Base-by-base conservation (phyloP, 2,797 vertebrate genomes). In the Parotocinclus haroldoi region DNA sequence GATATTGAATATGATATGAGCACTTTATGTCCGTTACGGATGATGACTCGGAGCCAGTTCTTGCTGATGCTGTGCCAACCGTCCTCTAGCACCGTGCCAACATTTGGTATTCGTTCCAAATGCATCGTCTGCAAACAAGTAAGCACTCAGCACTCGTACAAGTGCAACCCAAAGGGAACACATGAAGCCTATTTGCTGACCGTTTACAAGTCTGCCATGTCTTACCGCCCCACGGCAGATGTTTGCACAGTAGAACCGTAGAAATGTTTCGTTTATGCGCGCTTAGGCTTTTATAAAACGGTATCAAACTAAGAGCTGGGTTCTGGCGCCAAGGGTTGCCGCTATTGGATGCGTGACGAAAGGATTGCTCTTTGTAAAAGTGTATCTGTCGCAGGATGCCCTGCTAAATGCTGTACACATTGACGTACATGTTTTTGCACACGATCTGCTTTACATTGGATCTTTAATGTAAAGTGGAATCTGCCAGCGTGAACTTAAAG, bases 61-160 rank as follows among this genome's bases (percentile, higher is more conserved):
- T 83, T 81, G 81, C 85, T 85, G 86, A 82, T 83, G 80, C 80
- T 83, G 83, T 87, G 88, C 88, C 88, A 89, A 78, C 68, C 16
- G 38, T 71, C 65, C 61, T 56, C 9, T 27, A 50, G 36, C 45
- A 63, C 49, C 7, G 60, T 68, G 71, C 64, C 64, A 73, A 67
- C 53, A 73, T 68, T 68, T 63, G 51, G 53, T 54, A 66, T 58
- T 67, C 66, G 66, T 68, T 46, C 72, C 69, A 72, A 51, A 27
- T 48, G 50, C 60, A 53, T 70, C 42, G 39, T 69, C 66, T 57
- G 39, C 38, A 57, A 18, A 2, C 44, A 52, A 44, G 19, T 78
- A 82, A 79, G 82, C 68, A 82, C 84, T 85, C 61, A 75, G 45
- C 79, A 85, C 85, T 82, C 84, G 66, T 63, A 62, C 77, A 58